phyloP scores from a whole-genome alignment of 2,888 invertebrate species.

The Orthosia gracilis region DNA sequence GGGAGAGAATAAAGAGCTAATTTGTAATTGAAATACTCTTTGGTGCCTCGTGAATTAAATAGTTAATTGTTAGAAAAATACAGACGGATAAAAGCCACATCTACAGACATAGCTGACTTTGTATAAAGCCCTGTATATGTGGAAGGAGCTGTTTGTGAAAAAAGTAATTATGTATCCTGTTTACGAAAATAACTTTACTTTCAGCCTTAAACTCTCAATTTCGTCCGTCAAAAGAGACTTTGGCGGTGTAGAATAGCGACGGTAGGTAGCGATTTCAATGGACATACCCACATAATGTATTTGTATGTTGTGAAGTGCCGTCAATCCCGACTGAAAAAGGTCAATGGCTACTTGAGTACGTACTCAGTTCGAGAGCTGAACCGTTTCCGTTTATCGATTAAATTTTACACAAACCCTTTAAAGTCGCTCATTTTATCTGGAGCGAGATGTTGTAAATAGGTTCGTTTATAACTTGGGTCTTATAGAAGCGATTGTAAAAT shows the following conservation, averaged over 20 bases:
- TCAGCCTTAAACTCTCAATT: conserved; percentile 46
- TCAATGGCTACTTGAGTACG: conserved; percentile 76
- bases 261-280: conserved; percentile 60
- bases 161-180: conserved; percentile 18
- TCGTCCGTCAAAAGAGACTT: conserved; percentile 27
- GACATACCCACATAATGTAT: conserved; percentile 64
- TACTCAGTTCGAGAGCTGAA: conserved; percentile 68
- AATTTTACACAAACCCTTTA: conserved; percentile 72
- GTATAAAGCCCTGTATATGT: not conserved
- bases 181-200: conserved; percentile 35
- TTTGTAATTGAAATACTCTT: conserved; percentile 49
- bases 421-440: conserved; percentile 51
- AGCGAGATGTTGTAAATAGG: conserved; percentile 16
- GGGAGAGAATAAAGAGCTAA: conserved; percentile 34
- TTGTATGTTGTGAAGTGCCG: conserved; percentile 64
- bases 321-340: conserved; percentile 73
- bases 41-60: conserved; percentile 9
- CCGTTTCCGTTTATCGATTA: conserved; percentile 75
- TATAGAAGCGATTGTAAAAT: not conserved
- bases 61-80: conserved; percentile 42
- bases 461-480: conserved; percentile 19
- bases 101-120: not conserved
- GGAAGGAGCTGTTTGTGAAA: conserved; percentile 15
- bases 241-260: conserved; percentile 33
- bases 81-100: not conserved